Evolutionary conservation across 1,140 invertebrate genomes (phyloP).

Genomic region (Drosophila bocki): DNA sequence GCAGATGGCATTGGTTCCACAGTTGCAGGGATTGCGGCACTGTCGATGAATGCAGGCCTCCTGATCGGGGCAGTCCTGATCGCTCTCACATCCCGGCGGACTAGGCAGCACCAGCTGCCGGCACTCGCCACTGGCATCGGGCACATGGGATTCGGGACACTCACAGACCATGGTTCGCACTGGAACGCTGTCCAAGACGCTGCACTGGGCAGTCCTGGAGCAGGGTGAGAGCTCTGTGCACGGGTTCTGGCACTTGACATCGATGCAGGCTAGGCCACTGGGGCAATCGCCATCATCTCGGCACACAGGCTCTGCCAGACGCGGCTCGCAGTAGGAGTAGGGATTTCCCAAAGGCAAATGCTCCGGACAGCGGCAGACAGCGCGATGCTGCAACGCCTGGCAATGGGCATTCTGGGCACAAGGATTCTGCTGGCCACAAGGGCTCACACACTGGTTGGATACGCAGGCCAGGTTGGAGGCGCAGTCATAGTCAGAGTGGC

Average conservation of each 20-base stretch:
- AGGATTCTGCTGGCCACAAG: slow-evolving; percentile 88
- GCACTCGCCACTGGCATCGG: slow-evolving; percentile 91
- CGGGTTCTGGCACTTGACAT: slow-evolving; percentile 91
- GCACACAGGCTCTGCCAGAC: slow-evolving; percentile 88
- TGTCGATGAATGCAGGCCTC: slow-evolving; percentile 94
- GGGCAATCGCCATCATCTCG: slow-evolving; percentile 92
- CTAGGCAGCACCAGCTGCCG: slow-evolving; percentile 89
- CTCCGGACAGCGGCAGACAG: slow-evolving; percentile 91
- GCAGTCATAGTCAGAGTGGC: slow-evolving; percentile 91
- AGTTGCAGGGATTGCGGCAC: slow-evolving; percentile 94
- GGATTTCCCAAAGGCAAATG: slow-evolving; percentile 91
- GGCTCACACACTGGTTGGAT: slow-evolving; percentile 90
- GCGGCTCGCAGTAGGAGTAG: slow-evolving; percentile 90
- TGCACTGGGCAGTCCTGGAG: slow-evolving; percentile 89
- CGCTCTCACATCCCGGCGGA: slow-evolving; percentile 90
- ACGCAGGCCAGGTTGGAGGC: slow-evolving; percentile 89
- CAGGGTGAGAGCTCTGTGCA: slow-evolving; percentile 91
- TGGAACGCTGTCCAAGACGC: slow-evolving; percentile 92
- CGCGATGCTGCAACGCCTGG: slow-evolving; percentile 90
- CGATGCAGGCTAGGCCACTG: slow-evolving; percentile 92
- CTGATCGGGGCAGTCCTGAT: slow-evolving; percentile 91
- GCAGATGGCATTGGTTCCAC: slow-evolving; percentile 93
- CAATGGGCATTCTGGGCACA: slow-evolving; percentile 93
- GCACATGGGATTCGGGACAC: slow-evolving; percentile 93
- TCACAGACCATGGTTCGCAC: slow-evolving; percentile 94